phyloP scores from a whole-genome alignment of 2,888 invertebrate genomes.

The Drosophila leonis region DNA sequence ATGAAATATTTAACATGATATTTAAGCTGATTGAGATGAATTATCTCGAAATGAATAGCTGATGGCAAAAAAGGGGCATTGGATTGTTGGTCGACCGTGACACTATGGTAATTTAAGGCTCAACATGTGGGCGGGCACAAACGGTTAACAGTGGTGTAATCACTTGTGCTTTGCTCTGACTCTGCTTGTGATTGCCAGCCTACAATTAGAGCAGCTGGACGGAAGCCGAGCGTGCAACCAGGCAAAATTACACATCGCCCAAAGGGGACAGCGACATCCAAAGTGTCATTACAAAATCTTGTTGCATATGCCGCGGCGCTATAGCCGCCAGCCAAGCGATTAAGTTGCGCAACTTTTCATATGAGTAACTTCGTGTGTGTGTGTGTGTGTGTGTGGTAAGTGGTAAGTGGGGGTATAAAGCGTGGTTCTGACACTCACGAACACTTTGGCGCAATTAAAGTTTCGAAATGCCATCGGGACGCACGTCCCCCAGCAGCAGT shows the following conservation, averaged over 20 bases:
- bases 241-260: constrained; percentile 41
- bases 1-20: constrained; percentile 71
- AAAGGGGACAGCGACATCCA: constrained; percentile 21
- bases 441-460: constrained; percentile 66
- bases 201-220: constrained; percentile 29
- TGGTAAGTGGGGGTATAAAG: neutral
- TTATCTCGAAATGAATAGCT: constrained; percentile 65
- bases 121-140: constrained; percentile 57
- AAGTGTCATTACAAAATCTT: constrained; percentile 60
- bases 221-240: neutral
- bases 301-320: constrained; percentile 37
- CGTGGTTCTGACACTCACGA: constrained; percentile 36
- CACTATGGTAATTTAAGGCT: constrained; percentile 34
- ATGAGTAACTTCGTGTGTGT: constrained; percentile 6
- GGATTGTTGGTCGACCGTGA: neutral
- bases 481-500: constrained; percentile 27
- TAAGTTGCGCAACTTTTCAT: constrained; percentile 41
- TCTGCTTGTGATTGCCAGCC: neutral
- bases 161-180: constrained; percentile 10
- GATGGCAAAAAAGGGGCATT: constrained; percentile 25
- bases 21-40: constrained; percentile 79
- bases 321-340: constrained; percentile 39
- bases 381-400: constrained; percentile 6
- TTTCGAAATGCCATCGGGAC: constrained; percentile 60
- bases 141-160: constrained; percentile 8